These are phyloP conservation scores for Bombus sylvicola DNA, from an alignment of 1,140 invertebrate genomes.

Conservation along the genomic window DNA sequence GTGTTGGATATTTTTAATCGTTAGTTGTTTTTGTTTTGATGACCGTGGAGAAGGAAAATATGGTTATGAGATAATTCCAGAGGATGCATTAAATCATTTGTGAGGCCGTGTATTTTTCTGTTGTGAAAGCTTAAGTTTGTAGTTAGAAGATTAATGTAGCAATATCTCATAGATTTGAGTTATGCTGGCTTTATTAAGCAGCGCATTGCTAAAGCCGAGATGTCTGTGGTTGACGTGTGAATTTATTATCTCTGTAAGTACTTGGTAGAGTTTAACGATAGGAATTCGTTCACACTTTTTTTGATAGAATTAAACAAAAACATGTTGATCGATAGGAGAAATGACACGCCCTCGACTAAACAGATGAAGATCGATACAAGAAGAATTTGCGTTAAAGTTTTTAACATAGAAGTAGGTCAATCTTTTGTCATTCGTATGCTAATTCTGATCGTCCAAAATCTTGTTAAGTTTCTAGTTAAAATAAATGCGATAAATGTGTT, in stretches of 20 bases:
- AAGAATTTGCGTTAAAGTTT: too few relatives aligned
- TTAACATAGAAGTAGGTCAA: too few relatives aligned
- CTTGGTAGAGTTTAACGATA: neutral
- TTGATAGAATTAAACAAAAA: neutral
- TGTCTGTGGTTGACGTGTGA: neutral
- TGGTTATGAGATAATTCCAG: neutral
- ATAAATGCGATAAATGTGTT: neutral
- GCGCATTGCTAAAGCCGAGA: neutral
- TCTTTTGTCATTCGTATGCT: neutral
- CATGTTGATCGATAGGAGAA: neutral
- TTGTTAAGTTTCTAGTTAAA: neutral
- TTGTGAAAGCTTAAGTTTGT: neutral
- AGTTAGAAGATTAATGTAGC: neutral
- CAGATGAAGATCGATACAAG: too few relatives aligned
- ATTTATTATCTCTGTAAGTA: neutral
- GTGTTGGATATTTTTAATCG: too few relatives aligned
- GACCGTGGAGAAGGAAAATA: too few relatives aligned
- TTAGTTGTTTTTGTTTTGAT: too few relatives aligned
- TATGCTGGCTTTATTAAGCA: neutral
- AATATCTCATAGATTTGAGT: neutral
- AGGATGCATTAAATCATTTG: neutral
- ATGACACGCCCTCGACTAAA: neutral
- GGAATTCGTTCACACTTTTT: neutral
- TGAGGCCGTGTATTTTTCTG: neutral
- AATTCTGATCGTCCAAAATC: neutral